Percentiles rank a stretch among this genome's conserved stretches.
Evolutionary conservation across 2,113 vertebrate genomes (phyloP).

Genomic region (Rana temporaria): DNA sequence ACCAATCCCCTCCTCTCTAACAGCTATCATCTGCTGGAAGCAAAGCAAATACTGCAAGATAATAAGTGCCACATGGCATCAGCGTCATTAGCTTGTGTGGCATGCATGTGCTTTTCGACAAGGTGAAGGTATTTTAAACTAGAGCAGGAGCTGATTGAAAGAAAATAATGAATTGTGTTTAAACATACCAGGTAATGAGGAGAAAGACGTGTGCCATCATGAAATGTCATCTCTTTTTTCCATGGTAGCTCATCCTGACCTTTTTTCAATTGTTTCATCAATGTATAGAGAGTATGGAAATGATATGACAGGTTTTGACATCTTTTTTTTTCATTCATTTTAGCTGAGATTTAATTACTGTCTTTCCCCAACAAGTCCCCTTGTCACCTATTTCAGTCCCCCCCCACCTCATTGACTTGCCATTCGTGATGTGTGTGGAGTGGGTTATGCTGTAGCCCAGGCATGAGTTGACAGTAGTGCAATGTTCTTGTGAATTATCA

Average conservation of each 20-base stretch:
- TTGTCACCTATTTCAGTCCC: neutral
- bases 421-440: neutral
- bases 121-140: neutral
- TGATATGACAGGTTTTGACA: slow-evolving; percentile 26
- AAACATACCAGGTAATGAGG: slow-evolving; percentile 43
- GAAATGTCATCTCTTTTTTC: slow-evolving; percentile 40
- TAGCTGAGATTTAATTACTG: slow-evolving; percentile 38
- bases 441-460: slow-evolving; percentile 4
- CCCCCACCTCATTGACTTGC: neutral
- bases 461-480: slow-evolving; percentile 19
- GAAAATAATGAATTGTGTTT: slow-evolving; percentile 37
- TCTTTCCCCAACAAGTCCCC: slow-evolving; percentile 2
- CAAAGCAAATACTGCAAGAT: slow-evolving; percentile 17
- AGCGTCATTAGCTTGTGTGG: slow-evolving; percentile 20
- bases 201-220: slow-evolving; percentile 1
- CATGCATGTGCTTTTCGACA: neutral
- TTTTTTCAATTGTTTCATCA: slow-evolving; percentile 31
- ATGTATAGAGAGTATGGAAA: slow-evolving; percentile 22
- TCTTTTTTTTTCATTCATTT: neutral
- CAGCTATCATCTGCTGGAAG: neutral
- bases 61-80: slow-evolving; percentile 35
- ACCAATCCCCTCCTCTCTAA: neutral
- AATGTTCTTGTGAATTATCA: slow-evolving; percentile 37
- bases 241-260: slow-evolving; percentile 24
- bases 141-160: neutral